A percentile compares a stretch with the other conserved stretches of the same genome.
Evolutionary conservation across 1,140 invertebrate genomes (phyloP).

Genomic region (Bombus polaris): DNA sequence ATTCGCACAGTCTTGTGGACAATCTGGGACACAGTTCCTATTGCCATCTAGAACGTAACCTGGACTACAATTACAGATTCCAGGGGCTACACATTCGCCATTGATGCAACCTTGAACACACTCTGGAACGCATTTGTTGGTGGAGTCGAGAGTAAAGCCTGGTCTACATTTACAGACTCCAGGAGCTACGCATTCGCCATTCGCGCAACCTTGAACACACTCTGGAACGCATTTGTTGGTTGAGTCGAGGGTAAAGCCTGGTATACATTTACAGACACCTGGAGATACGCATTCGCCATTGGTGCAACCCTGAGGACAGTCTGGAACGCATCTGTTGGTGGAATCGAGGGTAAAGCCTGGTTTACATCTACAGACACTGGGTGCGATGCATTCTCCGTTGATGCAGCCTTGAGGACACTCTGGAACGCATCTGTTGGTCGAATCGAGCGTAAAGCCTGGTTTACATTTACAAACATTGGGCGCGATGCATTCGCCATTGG

Average conservation of each 20-base stretch:
- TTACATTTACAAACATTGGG: constrained; percentile 72
- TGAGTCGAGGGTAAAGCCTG: constrained; percentile 56
- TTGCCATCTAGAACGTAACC: constrained; percentile 24
- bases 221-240: constrained; percentile 47
- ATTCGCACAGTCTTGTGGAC: constrained; percentile 9
- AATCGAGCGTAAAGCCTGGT: constrained; percentile 60
- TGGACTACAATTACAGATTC: constrained; percentile 33
- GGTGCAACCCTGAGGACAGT: constrained; percentile 57
- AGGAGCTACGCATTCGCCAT: constrained; percentile 40
- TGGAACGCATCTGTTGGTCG: neutral
- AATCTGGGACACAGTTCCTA: constrained; percentile 31
- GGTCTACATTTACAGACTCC: constrained; percentile 22
- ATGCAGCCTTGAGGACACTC: constrained; percentile 51
- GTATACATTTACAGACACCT: constrained; percentile 69
- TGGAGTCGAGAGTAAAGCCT: constrained; percentile 21
- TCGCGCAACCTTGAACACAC: constrained; percentile 12
- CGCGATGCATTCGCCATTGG: constrained; percentile 68
- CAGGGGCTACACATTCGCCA: constrained; percentile 41
- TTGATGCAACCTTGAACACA: constrained; percentile 29
- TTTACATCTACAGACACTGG: constrained; percentile 69
- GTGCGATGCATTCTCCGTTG: constrained; percentile 69
- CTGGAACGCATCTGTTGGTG: neutral
- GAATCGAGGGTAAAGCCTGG: constrained; percentile 60
- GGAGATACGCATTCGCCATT: constrained; percentile 71
- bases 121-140: constrained; percentile 19